A percentile compares a stretch with the other conserved stretches of the same genome.
Evolutionary conservation across 92 coral and sea anemone species (phyloP).

Genomic region (Pocillopora meandrina): DNA sequence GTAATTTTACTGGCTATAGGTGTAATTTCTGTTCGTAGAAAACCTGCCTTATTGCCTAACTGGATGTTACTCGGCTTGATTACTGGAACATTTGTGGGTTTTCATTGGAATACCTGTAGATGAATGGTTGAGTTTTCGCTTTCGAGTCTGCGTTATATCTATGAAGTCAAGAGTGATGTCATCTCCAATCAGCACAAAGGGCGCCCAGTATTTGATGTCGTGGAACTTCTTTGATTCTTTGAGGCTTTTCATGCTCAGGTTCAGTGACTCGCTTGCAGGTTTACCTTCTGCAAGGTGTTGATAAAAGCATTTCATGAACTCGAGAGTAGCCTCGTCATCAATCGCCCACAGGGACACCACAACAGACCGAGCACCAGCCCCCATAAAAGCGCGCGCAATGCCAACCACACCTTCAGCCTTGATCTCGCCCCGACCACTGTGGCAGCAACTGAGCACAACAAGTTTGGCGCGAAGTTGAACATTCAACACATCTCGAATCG

Average conservation of each 20-base stretch:
- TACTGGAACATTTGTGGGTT: no score
- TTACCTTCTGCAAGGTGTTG: not conserved
- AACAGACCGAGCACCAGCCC: constrained; percentile 6
- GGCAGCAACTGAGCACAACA: not conserved
- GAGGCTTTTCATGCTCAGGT: not conserved
- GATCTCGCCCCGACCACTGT: not conserved
- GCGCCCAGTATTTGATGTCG: not conserved
- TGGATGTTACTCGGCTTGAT: no score
- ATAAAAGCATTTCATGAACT: not conserved
- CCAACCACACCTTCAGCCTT: not conserved
- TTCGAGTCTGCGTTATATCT: no score
- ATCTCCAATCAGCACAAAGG: not conserved
- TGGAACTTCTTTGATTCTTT: not conserved
- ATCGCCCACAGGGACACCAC: not conserved
- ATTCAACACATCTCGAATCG: not conserved
- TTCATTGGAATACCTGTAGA: no score
- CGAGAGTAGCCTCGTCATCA: not conserved
- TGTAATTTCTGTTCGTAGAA: no score
- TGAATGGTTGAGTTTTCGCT: no score
- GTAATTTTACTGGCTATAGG: no score
- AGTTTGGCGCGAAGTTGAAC: not conserved
- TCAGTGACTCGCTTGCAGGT: not conserved
- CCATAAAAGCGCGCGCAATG: constrained; percentile 1
- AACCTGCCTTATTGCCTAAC: no score
- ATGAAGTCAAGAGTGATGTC: not conserved